Conservation (phyloP, 2,797 vertebrate genomes). For the Eulemur rubriventer region DNA sequence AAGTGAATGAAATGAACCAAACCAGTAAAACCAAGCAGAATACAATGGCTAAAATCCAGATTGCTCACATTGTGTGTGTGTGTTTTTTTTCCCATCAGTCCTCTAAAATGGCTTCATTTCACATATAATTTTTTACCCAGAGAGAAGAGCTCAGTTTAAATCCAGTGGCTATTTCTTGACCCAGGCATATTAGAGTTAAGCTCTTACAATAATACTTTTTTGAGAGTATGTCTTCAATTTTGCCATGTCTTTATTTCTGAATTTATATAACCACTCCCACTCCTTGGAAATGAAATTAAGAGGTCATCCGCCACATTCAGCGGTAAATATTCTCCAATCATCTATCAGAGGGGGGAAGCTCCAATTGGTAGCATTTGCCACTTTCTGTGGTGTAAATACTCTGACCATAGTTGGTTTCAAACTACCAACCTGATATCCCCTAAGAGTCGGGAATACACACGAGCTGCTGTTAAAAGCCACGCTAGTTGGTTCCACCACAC, state of each 20-base stretch:
- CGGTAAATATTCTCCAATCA: neutral
- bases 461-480: neutral
- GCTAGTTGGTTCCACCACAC: neutral
- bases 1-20: slow-evolving; percentile 3
- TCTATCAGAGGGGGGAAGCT: neutral
- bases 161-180: slow-evolving; percentile 50
- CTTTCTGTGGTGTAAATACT: neutral
- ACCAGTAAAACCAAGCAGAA: slow-evolving; percentile 8
- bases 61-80: neutral
- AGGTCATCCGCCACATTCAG: neutral
- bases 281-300: slow-evolving; percentile 8
- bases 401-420: neutral
- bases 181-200: neutral
- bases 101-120: slow-evolving; percentile 44
- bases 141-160: slow-evolving; percentile 52
- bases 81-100: neutral
- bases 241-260: slow-evolving; percentile 35
- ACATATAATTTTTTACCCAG: slow-evolving; percentile 14
- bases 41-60: neutral
- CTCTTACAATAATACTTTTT: slow-evolving; percentile 39
- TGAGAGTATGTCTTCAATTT: neutral
- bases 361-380: neutral
- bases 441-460: neutral
- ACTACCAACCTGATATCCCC: neutral
- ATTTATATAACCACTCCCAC: neutral